Conservation (phyloP, 2,113 vertebrate genomes). For the Gorsachius goisagi region DNA sequence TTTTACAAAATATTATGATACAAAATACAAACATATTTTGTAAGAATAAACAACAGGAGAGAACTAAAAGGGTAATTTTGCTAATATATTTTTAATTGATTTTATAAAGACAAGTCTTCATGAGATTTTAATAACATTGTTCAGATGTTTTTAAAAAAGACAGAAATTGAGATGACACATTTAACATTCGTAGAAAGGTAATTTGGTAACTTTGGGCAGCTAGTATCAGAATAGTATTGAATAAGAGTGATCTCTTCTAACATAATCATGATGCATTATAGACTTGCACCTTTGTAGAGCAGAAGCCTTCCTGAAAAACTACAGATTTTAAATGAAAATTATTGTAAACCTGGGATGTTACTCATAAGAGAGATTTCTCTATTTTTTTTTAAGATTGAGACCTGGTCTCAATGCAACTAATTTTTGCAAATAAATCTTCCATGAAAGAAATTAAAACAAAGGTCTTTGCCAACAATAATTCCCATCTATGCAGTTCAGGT, state of each 20-base stretch:
- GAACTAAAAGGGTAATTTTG: background rate
- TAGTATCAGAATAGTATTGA: background rate
- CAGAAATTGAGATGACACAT: background rate
- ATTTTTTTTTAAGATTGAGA: background rate
- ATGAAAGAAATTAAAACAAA: background rate
- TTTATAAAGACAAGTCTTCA: background rate
- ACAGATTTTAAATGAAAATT: background rate
- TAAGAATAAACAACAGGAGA: background rate
- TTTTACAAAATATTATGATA: background rate
- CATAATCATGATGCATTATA: background rate
- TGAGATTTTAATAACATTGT: background rate
- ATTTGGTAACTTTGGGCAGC: background rate
- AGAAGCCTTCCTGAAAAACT: background rate
- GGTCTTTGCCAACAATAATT: background rate
- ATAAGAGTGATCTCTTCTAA: background rate
- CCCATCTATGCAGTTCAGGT: background rate
- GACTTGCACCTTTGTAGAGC: background rate
- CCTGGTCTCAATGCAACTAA: background rate
- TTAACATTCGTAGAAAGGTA: background rate
- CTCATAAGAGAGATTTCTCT: background rate
- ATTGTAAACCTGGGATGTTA: background rate
- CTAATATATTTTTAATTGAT: background rate
- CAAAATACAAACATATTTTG: background rate
- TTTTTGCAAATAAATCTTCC: background rate
- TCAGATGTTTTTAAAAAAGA: background rate